Base-by-base conservation (phyloP, 1,140 invertebrate genomes). In the Neuroterus valhalla region DNA sequence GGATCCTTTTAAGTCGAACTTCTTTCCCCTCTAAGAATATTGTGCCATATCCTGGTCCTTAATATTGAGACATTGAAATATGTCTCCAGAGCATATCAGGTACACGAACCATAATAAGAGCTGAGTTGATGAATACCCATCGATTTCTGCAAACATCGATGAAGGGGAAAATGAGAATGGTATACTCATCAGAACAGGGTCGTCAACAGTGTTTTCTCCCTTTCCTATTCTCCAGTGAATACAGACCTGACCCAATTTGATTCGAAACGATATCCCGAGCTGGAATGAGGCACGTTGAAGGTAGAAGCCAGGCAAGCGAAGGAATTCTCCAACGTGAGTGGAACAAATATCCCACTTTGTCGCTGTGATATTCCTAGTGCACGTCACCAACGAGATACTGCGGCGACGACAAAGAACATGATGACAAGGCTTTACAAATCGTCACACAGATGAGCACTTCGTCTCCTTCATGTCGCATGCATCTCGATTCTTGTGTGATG, bases 291-390 rank as follows among this genome's bases (percentile, higher is more conserved):
- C 55, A 62, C 55, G 55, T 31, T 62, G 55, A 26, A 62, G 23
- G 21, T 38, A 23, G 31, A 62, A 62, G 26, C 23, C 55, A 26
- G 26, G 55, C 55, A 26, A 62, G 23, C 26, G 55, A 12, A 26
- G 55, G n/a, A 62, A 31, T 15, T 26, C 55, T 38, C 55, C 31
- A 26, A 62, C 23, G 8, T 62, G 15, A 62, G 55, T 62, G 23
- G 55, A 62, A 62, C 55, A 23, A 62, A 62, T 62, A 62, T 62
- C 55, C 55, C 23, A 62, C 55, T 62, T 62, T 62, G 55, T 62
- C 12, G 26, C 55, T n/a, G 23, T 62, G 55, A 62, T 62, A 62
- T 62, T 62, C 55, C 55, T 62, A 26, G 55, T 6, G 55, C 26
- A 4, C 55, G 3, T 62, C 26, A 23, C 21, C 23, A 31, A 21